Evolutionary conservation across 2,113 vertebrate species (phyloP).

Genomic region (Seriola dumerili): DNA sequence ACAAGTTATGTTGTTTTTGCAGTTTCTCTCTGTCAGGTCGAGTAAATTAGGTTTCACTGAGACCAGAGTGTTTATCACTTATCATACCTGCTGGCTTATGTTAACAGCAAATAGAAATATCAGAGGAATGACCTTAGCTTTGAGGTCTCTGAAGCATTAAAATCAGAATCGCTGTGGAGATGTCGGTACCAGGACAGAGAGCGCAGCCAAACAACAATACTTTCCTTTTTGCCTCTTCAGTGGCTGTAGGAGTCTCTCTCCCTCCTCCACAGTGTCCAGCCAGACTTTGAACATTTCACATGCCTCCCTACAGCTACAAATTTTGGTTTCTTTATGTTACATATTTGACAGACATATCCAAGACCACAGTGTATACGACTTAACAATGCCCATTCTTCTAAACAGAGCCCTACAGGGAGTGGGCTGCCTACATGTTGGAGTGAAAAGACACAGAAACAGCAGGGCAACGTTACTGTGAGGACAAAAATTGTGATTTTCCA

Average conservation of each 20-base stretch:
- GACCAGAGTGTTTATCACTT: background rate
- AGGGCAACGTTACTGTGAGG: background rate
- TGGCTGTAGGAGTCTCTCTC: conserved; percentile 70
- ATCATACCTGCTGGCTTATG: background rate
- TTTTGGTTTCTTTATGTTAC: conserved; percentile 56
- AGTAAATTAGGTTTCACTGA: background rate
- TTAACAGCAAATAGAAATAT: conserved; percentile 18
- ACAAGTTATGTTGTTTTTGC: conserved; percentile 13
- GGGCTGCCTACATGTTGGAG: conserved; percentile 1
- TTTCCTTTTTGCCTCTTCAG: conserved; percentile 66
- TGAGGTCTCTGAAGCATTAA: conserved; percentile 58
- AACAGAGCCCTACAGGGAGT: conserved; percentile 14
- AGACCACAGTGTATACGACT: conserved; percentile 34
- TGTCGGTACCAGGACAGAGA: conserved; percentile 77
- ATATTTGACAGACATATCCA: conserved; percentile 49
- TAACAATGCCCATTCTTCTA: conserved; percentile 73
- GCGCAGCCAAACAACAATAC: conserved; percentile 75
- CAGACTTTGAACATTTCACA: conserved; percentile 73
- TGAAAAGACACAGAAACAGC: conserved; percentile 12
- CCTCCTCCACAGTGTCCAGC: conserved; percentile 56
- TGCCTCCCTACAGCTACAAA: conserved; percentile 40
- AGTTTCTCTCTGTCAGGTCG: conserved; percentile 1
- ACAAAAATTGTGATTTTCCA: background rate
- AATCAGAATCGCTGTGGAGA: conserved; percentile 68
- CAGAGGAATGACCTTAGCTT: conserved; percentile 47